These are phyloP conservation scores for Merops nubicus DNA, from an alignment of 2,113 vertebrate genomes.

Conservation along the genomic window DNA sequence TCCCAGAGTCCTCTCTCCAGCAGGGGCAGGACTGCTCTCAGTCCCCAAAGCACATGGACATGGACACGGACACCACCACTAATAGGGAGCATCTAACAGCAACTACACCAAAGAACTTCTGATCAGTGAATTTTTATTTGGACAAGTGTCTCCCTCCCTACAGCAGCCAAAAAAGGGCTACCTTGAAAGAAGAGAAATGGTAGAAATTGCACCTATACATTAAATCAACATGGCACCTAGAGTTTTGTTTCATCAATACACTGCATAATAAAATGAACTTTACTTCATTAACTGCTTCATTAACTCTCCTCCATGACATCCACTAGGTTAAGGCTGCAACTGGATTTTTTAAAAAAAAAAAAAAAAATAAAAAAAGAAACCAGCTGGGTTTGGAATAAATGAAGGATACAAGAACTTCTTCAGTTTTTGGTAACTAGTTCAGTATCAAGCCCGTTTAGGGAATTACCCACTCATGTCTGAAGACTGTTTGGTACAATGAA, in stretches of 20 bases:
- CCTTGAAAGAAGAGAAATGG: background rate
- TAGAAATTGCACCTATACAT: background rate
- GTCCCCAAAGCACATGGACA: no score
- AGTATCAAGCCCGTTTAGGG: background rate
- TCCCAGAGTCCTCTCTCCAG: background rate
- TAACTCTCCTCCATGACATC: background rate
- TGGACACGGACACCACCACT: background rate
- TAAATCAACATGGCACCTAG: rapidly evolving
- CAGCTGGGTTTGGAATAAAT: no score
- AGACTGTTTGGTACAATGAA: rapidly evolving
- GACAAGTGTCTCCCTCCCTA: background rate
- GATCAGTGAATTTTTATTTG: background rate
- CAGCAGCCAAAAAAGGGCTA: background rate
- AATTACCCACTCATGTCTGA: background rate
- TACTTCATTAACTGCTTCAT: background rate
- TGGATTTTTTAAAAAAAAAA: no score
- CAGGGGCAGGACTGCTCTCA: no score
- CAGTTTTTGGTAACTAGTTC: background rate
- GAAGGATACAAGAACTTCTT: background rate
- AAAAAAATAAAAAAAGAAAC: no score
- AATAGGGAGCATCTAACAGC: background rate
- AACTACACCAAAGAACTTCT: background rate
- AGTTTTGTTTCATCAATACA: background rate
- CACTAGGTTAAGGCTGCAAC: background rate
- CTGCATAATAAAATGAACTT: background rate